Evolutionary conservation across 2,113 vertebrate genomes (phyloP), one percentile per base, ranked within the genome.

Genomic region (Saimiri boliviensis): DNA sequence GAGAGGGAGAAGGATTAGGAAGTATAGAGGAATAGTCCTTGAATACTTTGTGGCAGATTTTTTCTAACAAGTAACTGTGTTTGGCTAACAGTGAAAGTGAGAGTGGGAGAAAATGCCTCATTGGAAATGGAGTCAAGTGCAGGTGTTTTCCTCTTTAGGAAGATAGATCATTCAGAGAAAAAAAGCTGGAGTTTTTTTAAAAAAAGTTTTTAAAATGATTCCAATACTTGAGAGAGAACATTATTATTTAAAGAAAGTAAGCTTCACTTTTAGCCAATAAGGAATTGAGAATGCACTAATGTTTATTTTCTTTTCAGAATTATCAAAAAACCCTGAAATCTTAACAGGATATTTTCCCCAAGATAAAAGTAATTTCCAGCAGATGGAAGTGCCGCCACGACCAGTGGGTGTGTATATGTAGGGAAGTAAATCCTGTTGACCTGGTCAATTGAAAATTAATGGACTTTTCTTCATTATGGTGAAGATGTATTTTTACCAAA

Each of bases 281-380:
- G 47, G 23, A 63, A 35, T 66, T 27, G n/a, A 56, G 49, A 42
- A 6, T 92, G 91, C 30, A 90, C 60, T 93, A 1, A 58, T 95
- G 58, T 60, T 4, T 89, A 56, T 96, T 70, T 97, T 96, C 86
- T 47, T 97, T 98, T 81, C 92, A 99, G 98, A 94, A 94, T 85
- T 98, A 30, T 86, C 96, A 89, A 97, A 99, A 85, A 98, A 98
- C 49, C 96, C 97, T 90, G 96, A 98, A 95, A 97, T 97, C 70
- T 88, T 98, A 87, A 95, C 97, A 94, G 99, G 99, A 42, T 99
- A 99, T 98, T 99, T 99, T 98, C 98, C 98, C 97, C 98, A 98
- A 97, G 98, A 91, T 68, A 95, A 76, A 97, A 98, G 94, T 89
- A 96, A 94, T 87, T 93, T 96, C 56, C 98, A 86, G 0, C 98